A percentile compares a stretch with the other conserved stretches of the same genome.
Conservation (phyloP, 2,888 invertebrate genomes). For the Atrina japonica region DNA sequence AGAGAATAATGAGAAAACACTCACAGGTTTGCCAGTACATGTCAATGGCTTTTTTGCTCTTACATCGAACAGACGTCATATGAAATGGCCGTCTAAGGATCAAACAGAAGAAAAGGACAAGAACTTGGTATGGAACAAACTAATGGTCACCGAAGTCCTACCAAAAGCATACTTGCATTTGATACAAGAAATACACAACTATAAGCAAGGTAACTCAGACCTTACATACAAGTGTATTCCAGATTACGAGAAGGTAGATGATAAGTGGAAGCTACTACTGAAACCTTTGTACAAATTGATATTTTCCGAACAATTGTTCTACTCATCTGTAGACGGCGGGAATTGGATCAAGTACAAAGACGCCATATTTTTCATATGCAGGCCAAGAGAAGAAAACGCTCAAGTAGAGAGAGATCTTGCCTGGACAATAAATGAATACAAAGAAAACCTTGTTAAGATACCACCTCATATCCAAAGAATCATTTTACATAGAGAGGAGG, state of each 20-base stretch:
- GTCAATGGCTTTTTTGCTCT: slow-evolving; percentile 76
- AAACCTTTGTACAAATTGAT: background rate
- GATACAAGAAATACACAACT: slow-evolving; percentile 49
- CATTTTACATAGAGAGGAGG: background rate
- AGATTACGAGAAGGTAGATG: slow-evolving; percentile 25
- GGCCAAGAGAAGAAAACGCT: slow-evolving; percentile 12
- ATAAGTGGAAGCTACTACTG: slow-evolving; percentile 57
- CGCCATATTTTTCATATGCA: too few species aligned
- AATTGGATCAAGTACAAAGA: slow-evolving; percentile 30
- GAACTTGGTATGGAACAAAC: slow-evolving; percentile 70
- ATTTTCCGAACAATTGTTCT: slow-evolving; percentile 10
- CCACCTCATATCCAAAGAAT: slow-evolving; percentile 17
- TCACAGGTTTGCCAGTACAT: slow-evolving; percentile 75
- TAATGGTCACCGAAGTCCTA: slow-evolving; percentile 66
- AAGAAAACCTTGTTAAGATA: slow-evolving; percentile 9
- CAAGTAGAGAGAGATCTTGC: background rate
- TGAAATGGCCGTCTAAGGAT: slow-evolving; percentile 71
- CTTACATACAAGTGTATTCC: slow-evolving; percentile 36
- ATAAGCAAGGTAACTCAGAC: slow-evolving; percentile 4
- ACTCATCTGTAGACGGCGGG: too few species aligned
- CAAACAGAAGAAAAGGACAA: slow-evolving; percentile 55
- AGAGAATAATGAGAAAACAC: slow-evolving; percentile 63
- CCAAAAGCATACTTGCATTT: slow-evolving; percentile 60
- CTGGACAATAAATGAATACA: background rate
- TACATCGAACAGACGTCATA: slow-evolving; percentile 70